phyloP scores from a whole-genome alignment of 2,888 invertebrate genomes.

The Drosophila multiciliata region DNA sequence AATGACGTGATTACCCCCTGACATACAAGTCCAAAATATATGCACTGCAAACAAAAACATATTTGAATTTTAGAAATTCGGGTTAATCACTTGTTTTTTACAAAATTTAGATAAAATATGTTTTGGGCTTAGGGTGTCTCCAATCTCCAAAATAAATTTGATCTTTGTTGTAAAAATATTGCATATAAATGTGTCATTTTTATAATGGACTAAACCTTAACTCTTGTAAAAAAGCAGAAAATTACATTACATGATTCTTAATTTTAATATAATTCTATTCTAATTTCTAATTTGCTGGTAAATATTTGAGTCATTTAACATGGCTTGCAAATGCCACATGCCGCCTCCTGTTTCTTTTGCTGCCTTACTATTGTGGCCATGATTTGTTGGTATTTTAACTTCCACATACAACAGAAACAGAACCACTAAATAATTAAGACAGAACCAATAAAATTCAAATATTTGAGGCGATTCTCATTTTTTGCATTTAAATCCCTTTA shows the following conservation, averaged over 20 bases:
- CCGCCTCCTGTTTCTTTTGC: constrained; percentile 3
- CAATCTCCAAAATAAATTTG: not conserved
- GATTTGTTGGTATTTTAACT: constrained; percentile 37
- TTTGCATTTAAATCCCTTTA: not conserved
- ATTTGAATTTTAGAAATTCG: not conserved
- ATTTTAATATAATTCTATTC: too few relatives aligned
- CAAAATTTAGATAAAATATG: not conserved
- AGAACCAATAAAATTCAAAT: constrained; percentile 39
- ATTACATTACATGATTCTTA: not conserved
- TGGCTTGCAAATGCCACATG: constrained; percentile 51
- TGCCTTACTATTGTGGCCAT: constrained; percentile 17
- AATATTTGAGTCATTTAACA: constrained; percentile 35
- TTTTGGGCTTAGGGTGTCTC: not conserved
- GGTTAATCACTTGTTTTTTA: not conserved
- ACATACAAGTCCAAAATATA: constrained; percentile 48
- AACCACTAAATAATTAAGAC: constrained; percentile 18
- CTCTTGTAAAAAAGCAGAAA: not conserved
- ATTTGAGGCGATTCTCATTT: constrained; percentile 17
- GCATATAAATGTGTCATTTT: not conserved
- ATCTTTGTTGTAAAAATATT: not conserved
- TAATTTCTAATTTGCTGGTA: constrained; percentile 2
- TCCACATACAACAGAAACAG: constrained; percentile 12
- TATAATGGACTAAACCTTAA: not conserved
- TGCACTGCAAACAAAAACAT: constrained; percentile 10
- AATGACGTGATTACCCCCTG: constrained; percentile 82